phyloP scores from a whole-genome alignment of 2,113 vertebrate species.

The Megalops atlanticus region DNA sequence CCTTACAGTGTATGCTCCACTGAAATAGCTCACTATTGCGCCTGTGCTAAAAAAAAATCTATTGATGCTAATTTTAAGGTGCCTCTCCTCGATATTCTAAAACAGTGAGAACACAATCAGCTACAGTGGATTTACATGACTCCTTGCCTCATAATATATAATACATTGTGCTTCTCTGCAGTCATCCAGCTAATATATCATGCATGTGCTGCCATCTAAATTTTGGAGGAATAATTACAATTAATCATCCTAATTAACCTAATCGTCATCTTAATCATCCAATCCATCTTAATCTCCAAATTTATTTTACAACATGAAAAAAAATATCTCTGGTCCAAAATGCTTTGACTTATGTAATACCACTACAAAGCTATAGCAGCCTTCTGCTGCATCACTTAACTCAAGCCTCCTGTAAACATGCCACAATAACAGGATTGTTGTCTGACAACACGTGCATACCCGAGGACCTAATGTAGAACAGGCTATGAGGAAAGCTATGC shows the following conservation, averaged over 20 bases:
- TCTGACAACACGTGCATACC: conserved; percentile 4
- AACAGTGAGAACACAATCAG: background rate
- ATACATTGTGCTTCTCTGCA: background rate
- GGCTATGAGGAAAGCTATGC: background rate
- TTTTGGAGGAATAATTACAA: background rate
- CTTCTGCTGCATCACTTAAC: background rate
- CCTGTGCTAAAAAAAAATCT: no score
- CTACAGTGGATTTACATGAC: background rate
- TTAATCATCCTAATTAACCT: background rate
- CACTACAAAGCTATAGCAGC: background rate
- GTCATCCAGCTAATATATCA: background rate
- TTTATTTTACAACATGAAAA: background rate
- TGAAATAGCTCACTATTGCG: no score
- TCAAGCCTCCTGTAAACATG: background rate
- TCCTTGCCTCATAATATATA: background rate
- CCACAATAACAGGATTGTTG: background rate
- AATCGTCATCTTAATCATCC: background rate
- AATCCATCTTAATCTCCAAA: background rate
- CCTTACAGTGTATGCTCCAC: no score
- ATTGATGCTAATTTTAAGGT: background rate
- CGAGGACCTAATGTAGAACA: background rate
- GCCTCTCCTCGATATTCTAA: background rate
- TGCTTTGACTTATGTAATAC: background rate
- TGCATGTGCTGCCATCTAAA: background rate
- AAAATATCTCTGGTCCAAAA: background rate